Evolutionary conservation across 2,888 invertebrate species (phyloP).

Genomic region (Pandemis cinnamomeana): DNA sequence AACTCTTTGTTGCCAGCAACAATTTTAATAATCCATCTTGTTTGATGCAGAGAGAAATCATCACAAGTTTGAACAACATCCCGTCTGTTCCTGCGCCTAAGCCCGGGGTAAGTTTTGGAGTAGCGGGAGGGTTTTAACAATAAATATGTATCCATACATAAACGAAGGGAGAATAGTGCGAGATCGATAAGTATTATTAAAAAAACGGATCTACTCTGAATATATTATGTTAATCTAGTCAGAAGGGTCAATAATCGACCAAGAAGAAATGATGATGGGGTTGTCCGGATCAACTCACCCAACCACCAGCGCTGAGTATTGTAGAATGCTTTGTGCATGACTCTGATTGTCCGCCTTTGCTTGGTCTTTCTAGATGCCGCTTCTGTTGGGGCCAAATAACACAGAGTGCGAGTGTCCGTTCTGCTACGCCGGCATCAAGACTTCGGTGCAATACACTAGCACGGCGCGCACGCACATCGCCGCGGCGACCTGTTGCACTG

Average conservation of each 20-base stretch:
- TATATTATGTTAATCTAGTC: no score
- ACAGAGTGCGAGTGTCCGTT: conserved; percentile 62
- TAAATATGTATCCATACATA: no score
- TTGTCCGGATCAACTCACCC: no score
- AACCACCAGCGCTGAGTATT: neutral
- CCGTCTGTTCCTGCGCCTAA: conserved; percentile 5
- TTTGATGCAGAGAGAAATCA: conserved; percentile 5
- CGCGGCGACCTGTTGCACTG: conserved; percentile 49
- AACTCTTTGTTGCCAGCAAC: no score
- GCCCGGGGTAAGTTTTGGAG: conserved; percentile 11
- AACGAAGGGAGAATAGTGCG: no score
- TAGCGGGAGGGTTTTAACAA: no score
- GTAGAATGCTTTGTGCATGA: neutral
- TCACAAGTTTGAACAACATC: conserved; percentile 14
- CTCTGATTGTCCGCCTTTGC: neutral
- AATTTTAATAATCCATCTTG: no score
- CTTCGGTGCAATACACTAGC: conserved; percentile 61
- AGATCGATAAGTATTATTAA: no score
- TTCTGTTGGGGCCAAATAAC: conserved; percentile 64
- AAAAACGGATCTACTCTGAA: no score
- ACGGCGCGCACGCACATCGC: conserved; percentile 67
- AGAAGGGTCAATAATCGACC: no score
- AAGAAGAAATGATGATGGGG: no score
- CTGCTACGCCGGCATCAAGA: conserved; percentile 65
- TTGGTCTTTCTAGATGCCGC: conserved; percentile 40